Conservation (phyloP, 2,113 vertebrate species). For the Vidua macroura region DNA sequence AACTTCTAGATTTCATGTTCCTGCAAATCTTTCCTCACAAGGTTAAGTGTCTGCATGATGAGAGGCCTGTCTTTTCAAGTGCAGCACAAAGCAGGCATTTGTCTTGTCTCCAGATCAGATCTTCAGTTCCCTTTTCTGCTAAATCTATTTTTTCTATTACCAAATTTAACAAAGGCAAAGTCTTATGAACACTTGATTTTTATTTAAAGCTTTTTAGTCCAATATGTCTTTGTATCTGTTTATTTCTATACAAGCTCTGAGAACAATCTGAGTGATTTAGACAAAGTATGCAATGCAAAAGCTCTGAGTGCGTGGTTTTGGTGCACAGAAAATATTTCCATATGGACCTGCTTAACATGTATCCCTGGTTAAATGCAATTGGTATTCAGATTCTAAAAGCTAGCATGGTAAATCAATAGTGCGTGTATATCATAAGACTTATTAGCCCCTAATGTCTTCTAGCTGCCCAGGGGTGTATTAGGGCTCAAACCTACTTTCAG, state of each 20-base stretch:
- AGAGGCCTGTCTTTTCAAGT: not conserved
- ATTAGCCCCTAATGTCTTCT: slow-evolving; percentile 9
- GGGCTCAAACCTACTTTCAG: not conserved
- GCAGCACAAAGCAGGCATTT: not conserved
- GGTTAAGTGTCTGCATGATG: not conserved
- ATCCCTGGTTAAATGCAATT: not conserved
- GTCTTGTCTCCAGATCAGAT: not conserved
- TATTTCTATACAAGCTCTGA: not conserved
- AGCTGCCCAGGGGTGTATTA: not conserved
- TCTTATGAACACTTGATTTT: not conserved
- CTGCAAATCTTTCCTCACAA: not conserved
- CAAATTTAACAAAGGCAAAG: not conserved
- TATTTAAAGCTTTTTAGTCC: not conserved
- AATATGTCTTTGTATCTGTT: not conserved
- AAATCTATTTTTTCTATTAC: not conserved
- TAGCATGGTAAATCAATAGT: slow-evolving; percentile 21
- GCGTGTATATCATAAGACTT: slow-evolving; percentile 23
- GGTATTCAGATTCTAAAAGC: slow-evolving; percentile 11
- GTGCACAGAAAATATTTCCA: slow-evolving; percentile 18
- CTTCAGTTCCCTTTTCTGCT: not conserved
- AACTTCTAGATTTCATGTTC: not conserved
- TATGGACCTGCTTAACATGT: not conserved
- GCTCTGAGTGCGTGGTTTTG: not conserved
- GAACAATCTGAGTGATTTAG: not conserved
- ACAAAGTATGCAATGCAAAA: not conserved